These are phyloP conservation scores for Anthopleura sola DNA, from an alignment of 64 coral and sea anemone species.

Conservation along the genomic window DNA sequence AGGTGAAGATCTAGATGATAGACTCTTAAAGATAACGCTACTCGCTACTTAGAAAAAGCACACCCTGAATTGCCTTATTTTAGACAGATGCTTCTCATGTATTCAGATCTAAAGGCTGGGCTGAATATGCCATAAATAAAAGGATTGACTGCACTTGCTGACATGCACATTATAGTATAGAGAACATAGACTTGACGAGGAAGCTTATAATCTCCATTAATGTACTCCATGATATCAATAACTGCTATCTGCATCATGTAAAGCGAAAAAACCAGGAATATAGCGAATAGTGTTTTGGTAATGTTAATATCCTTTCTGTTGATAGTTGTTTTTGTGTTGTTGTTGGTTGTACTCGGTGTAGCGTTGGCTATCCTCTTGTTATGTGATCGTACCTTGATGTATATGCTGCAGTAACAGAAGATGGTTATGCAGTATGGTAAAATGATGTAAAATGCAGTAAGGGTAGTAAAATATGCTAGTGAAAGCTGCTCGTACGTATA, in stretches of 20 bases:
- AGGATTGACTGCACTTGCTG: background rate
- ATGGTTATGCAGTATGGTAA: slow-evolving; percentile 9
- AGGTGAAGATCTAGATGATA: no score
- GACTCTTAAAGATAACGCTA: no score
- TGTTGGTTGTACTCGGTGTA: no score
- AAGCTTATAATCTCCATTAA: background rate
- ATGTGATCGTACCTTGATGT: no score
- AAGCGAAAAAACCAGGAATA: background rate
- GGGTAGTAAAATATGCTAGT: background rate
- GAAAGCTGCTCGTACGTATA: background rate
- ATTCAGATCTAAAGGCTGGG: no score
- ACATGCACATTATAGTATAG: background rate
- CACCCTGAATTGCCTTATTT: no score
- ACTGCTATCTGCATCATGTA: background rate
- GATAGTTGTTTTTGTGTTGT: no score
- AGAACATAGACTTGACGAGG: background rate
- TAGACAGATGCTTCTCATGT: no score
- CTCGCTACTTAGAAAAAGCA: no score
- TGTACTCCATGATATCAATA: background rate
- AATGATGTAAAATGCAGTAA: background rate
- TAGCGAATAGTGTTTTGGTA: no score
- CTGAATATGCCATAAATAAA: background rate
- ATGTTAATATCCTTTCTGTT: no score
- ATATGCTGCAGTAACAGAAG: background rate
- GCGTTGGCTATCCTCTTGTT: no score